Percentiles rank a stretch among this genome's conserved stretches.
Conservation (phyloP, 2,888 invertebrate species). For the Tribolium freemani region DNA sequence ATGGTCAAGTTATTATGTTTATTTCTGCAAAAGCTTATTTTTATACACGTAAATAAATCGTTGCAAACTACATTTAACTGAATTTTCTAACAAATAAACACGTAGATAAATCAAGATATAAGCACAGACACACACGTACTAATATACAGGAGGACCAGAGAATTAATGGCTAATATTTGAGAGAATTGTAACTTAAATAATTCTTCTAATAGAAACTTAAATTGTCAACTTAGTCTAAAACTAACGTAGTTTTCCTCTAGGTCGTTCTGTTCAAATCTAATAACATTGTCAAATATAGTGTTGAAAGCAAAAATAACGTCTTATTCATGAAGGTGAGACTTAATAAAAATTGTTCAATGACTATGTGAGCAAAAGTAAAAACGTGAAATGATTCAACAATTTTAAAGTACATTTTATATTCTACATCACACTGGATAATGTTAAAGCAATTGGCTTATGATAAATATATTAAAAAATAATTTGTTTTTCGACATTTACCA, state of each 20-base stretch:
- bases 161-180: constrained; percentile 1
- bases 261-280: constrained; percentile 16
- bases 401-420: constrained; percentile 28
- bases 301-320: constrained; percentile 13
- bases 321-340: not conserved
- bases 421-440: constrained; percentile 39
- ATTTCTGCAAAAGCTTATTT: constrained; percentile 40
- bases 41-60: constrained; percentile 37
- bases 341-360: not conserved
- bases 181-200: not conserved
- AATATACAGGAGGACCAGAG: constrained; percentile 28
- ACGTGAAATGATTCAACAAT: constrained; percentile 23
- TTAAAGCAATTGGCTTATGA: constrained; percentile 36
- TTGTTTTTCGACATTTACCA: constrained; percentile 38
- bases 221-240: not conserved
- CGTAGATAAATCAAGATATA: constrained; percentile 1
- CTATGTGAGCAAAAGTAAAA: constrained; percentile 26
- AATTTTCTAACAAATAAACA: constrained; percentile 27
- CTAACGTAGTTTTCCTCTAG: not conserved
- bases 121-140: constrained; percentile 28
- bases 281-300: constrained; percentile 30
- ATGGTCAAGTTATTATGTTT: constrained; percentile 15
- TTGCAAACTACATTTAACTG: constrained; percentile 19
- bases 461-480: constrained; percentile 33
- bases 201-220: not conserved